Evolutionary conservation across 2,113 vertebrate genomes (phyloP).

Genomic region (Alethe diademata): DNA sequence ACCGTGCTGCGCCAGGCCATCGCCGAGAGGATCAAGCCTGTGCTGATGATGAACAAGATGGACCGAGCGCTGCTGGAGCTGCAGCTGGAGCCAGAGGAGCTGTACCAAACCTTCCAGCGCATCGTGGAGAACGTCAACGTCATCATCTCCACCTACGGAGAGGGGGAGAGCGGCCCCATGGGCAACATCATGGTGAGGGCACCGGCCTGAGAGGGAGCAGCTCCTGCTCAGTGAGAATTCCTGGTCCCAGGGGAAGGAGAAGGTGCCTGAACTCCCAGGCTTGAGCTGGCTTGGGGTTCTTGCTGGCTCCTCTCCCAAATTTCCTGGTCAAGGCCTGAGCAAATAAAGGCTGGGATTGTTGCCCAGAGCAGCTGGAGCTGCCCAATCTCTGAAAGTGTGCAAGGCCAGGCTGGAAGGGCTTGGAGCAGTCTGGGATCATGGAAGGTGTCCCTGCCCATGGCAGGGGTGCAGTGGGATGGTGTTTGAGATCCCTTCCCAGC

Average conservation of each 20-base stretch:
- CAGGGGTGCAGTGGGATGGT: too few species aligned
- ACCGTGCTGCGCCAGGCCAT: conserved; percentile 96
- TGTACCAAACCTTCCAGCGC: conserved; percentile 96
- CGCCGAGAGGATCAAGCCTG: conserved; percentile 91
- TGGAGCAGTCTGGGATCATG: accelerated
- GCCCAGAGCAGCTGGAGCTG: not conserved
- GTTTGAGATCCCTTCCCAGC: not conserved
- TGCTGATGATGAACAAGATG: conserved; percentile 99
- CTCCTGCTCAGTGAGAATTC: accelerated
- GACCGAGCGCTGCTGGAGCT: conserved; percentile 93
- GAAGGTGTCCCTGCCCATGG: not conserved
- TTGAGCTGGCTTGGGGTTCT: not conserved
- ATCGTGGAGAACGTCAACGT: conserved; percentile 95
- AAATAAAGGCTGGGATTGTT: not conserved
- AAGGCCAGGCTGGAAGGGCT: not conserved
- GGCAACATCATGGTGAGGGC: conserved; percentile 88
- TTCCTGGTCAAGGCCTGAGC: not conserved
- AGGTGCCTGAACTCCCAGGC: accelerated
- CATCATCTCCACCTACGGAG: conserved; percentile 93
- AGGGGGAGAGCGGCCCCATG: conserved; percentile 91
- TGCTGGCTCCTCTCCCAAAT: accelerated
- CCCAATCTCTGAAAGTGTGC: not conserved
- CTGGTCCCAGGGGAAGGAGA: accelerated
- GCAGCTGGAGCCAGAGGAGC: conserved; percentile 89
- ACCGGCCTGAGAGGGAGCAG: not conserved